Percentiles rank a stretch among this genome's conserved stretches.
Evolutionary conservation across 2,113 vertebrate genomes (phyloP).

Genomic region (Plestiodon gilberti): DNA sequence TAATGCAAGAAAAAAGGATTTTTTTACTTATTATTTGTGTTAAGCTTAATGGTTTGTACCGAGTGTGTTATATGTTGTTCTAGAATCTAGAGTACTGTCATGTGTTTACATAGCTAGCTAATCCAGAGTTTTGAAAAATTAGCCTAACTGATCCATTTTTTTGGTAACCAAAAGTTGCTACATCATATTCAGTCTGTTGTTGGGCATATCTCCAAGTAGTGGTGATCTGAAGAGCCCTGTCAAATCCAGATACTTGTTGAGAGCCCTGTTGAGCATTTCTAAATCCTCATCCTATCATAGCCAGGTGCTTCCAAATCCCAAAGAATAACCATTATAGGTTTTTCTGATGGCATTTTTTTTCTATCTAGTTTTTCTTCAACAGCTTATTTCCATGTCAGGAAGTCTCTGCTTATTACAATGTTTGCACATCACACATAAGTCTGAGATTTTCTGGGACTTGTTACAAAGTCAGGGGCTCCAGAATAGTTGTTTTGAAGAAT

Average conservation of each 20-base stretch:
- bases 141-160: constrained; percentile 12
- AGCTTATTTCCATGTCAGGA: not conserved
- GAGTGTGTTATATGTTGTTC: not conserved
- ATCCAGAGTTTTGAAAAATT: not conserved
- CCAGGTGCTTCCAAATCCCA: constrained; percentile 13
- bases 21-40: not conserved
- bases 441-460: not conserved
- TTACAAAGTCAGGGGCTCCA: not conserved
- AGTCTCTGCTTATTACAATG: not conserved
- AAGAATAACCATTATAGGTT: not conserved
- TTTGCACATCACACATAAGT: not conserved
- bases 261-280: constrained; percentile 33
- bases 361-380: not conserved
- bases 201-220: constrained; percentile 43
- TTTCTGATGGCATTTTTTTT: not conserved
- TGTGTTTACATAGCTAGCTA: not conserved
- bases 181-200: constrained; percentile 54
- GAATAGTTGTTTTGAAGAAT: not conserved
- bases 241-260: constrained; percentile 53
- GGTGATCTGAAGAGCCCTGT: constrained; percentile 43
- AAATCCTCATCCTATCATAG: constrained; percentile 40
- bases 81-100: not conserved
- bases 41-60: not conserved
- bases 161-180: constrained; percentile 49
- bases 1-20: not conserved